Percentiles rank a stretch among this genome's conserved stretches.
phyloP scores from a whole-genome alignment of 2,888 invertebrate genomes.

The Teleiodes luculella region DNA sequence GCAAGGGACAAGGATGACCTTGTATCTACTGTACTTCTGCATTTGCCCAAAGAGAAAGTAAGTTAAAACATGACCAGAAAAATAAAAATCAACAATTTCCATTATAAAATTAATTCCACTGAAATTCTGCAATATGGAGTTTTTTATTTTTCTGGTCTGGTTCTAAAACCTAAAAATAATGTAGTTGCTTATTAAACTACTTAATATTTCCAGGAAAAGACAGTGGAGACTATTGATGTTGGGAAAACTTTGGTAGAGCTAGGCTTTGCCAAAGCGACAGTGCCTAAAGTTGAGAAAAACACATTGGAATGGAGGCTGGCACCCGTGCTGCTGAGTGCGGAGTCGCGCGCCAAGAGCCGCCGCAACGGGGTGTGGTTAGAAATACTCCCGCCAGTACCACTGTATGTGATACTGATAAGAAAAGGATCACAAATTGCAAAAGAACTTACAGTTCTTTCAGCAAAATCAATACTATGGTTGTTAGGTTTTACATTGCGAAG shows the following conservation, averaged over 20 bases:
- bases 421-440: conserved; percentile 47
- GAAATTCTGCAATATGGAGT: too few relatives aligned
- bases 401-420: conserved; percentile 59
- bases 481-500: conserved; percentile 44
- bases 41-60: conserved; percentile 65
- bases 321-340: conserved; percentile 57
- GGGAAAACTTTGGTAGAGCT: conserved; percentile 70
- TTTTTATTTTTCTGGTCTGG: too few relatives aligned
- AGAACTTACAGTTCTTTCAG: conserved; percentile 38
- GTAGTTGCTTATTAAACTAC: too few relatives aligned
- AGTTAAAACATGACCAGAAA: background rate
- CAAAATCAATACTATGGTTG: conserved; percentile 46
- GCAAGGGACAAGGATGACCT: conserved; percentile 62
- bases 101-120: too few relatives aligned
- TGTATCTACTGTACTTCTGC: conserved; percentile 63
- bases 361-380: conserved; percentile 71
- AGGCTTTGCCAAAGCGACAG: conserved; percentile 65
- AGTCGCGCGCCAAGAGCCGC: conserved; percentile 55
- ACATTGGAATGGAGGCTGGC: conserved; percentile 61
- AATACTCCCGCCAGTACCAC: conserved; percentile 59
- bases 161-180: too few relatives aligned
- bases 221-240: conserved; percentile 60
- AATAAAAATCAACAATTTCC: background rate
- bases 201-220: conserved; percentile 53
- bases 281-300: conserved; percentile 53